Percentiles rank a stretch among this genome's conserved stretches.
These are phyloP conservation scores for Colinus virginianus DNA, from an alignment of 2,113 vertebrate genomes.

Conservation along the genomic window DNA sequence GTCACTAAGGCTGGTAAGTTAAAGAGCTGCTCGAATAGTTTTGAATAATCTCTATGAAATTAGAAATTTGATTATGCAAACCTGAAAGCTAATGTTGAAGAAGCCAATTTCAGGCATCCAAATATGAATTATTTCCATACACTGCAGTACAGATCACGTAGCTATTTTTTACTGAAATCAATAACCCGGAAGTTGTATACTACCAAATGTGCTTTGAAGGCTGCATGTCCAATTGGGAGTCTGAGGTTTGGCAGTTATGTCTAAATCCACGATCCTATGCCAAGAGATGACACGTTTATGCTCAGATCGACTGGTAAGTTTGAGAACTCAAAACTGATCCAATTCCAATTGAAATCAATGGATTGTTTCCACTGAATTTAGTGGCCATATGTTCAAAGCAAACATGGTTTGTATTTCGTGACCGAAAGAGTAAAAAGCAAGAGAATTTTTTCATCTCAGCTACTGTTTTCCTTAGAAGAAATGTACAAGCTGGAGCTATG, in stretches of 20 bases:
- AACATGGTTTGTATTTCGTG: constrained; percentile 17
- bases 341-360: constrained; percentile 10
- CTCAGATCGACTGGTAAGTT: constrained; percentile 9
- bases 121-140: neutral
- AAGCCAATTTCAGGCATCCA: neutral
- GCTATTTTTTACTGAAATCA: neutral
- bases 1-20: neutral
- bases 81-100: neutral
- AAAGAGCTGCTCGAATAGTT: neutral
- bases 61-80: neutral
- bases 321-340: neutral
- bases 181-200: neutral
- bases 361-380: neutral
- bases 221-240: neutral
- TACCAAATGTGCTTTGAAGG: neutral
- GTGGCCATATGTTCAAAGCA: constrained; percentile 37
- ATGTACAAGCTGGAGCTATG: constrained; percentile 15
- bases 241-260: neutral
- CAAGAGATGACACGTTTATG: constrained; percentile 26
- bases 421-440: constrained; percentile 14
- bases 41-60: neutral
- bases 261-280: neutral
- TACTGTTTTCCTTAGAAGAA: neutral
- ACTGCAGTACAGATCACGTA: neutral
- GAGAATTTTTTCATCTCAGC: neutral